Evolutionary conservation across 1,140 invertebrate genomes (phyloP), one percentile per base, ranked within the genome.

Genomic region (Hycleus phaleratus): DNA sequence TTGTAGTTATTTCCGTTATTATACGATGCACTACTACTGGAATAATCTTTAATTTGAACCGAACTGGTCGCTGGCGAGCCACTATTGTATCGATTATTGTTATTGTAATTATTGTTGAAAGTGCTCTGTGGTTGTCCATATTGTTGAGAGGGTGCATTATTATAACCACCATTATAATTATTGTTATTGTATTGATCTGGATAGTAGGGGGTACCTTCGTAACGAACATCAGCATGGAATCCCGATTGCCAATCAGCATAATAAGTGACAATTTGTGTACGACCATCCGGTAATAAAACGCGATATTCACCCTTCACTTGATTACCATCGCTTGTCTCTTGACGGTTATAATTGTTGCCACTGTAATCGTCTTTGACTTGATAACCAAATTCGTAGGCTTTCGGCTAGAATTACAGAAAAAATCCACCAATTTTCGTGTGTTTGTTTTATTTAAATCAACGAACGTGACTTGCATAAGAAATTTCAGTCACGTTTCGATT

Each of bases 331-430:
- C 85, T 87, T 38, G 74, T 79, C 70, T 88, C 87, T 42, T 82
- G 78, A 32, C 85, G 71, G 24, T 82, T 82, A 69, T 87, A 88
- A 63, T 88, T 85, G 56, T 86, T 87, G 26, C 86, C 86, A 7
- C 79, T 80, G 54, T 85, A 82, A 9, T 80, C 79, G 62, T 89
- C 87, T 66, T 86, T 86, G 39, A 90, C 87, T 18, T 84, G 81
- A 70, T 90, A 90, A 2, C 85, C 85, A 64, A 88, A 90, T 66
- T 88, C 84, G 71, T 89, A 90, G 0, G 86, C 82, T 69, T 87
- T 86, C 10, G 85, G 84, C 85, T 88, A 73, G 32, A 32, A 7
- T 5, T 5, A 32, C 32, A 32, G 7, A 32, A 5, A 32, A 32
- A 5, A 32, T 32, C 7, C 32, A 32, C 18, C 18, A 18, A 18